Evolutionary conservation across 2,888 invertebrate species (phyloP), one percentile per base, ranked within the genome.

Genomic region (Monopis laevigella): DNA sequence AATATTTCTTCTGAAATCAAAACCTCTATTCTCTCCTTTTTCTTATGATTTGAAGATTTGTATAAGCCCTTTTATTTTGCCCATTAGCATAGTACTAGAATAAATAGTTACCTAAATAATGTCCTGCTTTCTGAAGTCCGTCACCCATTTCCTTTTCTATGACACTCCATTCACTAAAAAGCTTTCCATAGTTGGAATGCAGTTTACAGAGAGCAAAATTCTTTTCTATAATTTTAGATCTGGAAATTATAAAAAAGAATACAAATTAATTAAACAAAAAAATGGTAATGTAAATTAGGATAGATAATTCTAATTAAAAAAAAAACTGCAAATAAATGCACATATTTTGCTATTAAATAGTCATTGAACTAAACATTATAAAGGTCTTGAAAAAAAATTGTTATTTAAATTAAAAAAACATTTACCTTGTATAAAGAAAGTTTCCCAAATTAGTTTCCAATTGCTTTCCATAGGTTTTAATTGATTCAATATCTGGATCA

Each of bases 151-250:
- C 88, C 51, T 86, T 88, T 58, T 93, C 93, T 40, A 89, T 86
- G 21, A 88, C 90, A 60, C 92, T 91, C 92, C 92, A 93, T 62
- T 93, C 92, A 52, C 90, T 90, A 58, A 92, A 91, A 42, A 92
- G 83, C 35, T 90, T 84, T 1, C 92, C 92, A 53, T 92, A 92
- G 69, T 90, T 89, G 0, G 88, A 87, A 58, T 93, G 92, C 27
- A 92, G 69, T 62, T 92, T 92, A 58, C 91, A 89, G 16, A 92
- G 75, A 6, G 87, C 88, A 58, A 88, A 91, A 52, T 88, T 85
- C 52, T 88, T 88, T 59, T 91, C 90, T 51, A 88, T 89, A 51
- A 91, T 85, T 58, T 86, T 84, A 36, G 88, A 87, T 45, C 86
- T 81, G 51, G 28, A 67, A 67, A 26, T 14, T 1, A 16, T 6